phyloP scores from a whole-genome alignment of 2,113 vertebrate species.

The Bucco capensis region DNA sequence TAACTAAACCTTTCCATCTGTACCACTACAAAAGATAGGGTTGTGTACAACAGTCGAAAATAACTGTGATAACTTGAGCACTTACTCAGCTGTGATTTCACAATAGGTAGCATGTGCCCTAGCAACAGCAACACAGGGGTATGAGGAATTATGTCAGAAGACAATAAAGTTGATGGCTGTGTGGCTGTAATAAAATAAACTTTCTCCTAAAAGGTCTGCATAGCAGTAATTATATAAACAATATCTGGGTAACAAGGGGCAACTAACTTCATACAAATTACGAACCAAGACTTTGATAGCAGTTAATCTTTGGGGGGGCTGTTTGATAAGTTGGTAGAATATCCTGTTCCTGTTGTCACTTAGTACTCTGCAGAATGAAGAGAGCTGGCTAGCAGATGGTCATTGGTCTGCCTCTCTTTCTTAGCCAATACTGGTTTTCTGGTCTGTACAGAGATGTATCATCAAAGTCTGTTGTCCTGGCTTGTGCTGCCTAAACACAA shows the following conservation, averaged over 20 bases:
- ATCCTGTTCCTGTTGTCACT: neutral
- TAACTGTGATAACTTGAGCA: neutral
- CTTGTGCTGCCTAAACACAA: neutral
- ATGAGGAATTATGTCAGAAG: neutral
- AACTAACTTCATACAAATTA: neutral
- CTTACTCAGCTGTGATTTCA: neutral
- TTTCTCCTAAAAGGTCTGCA: neutral
- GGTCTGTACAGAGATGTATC: neutral
- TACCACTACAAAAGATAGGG: neutral
- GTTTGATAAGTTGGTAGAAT: neutral
- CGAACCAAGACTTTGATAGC: neutral
- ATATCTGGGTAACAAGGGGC: neutral
- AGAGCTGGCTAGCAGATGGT: neutral
- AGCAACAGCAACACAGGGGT: neutral
- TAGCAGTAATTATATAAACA: neutral
- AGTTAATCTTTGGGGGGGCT: neutral
- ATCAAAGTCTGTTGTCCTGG: neutral
- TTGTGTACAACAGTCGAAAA: neutral
- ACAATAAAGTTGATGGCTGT: slow-evolving; percentile 11
- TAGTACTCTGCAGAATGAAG: neutral
- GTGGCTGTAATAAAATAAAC: neutral
- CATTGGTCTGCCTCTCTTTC: neutral
- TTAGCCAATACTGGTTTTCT: neutral
- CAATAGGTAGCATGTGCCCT: neutral
- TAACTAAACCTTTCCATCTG: neutral